phyloP scores from a whole-genome alignment of 2,888 invertebrate genomes.

The Agrotis puta region DNA sequence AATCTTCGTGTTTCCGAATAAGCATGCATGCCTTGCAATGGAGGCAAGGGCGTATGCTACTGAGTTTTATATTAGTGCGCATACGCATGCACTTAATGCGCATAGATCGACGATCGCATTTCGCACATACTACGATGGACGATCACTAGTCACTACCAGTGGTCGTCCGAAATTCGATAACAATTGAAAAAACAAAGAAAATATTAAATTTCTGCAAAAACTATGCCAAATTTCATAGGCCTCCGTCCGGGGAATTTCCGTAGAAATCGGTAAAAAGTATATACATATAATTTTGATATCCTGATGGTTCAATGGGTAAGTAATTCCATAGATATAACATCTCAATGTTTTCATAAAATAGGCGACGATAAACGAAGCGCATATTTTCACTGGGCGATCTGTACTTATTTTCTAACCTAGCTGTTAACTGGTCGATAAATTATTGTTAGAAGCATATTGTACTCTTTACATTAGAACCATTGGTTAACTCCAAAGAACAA shows the following conservation, averaged over 20 bases:
- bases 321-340: background rate
- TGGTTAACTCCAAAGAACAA: constrained; percentile 4
- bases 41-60: background rate
- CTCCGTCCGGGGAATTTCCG: too few species aligned
- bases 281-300: background rate
- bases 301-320: background rate
- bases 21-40: background rate
- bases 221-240: too few species aligned
- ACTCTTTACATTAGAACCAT: constrained; percentile 34
- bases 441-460: constrained; percentile 21
- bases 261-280: too few species aligned
- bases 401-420: constrained; percentile 16
- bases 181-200: too few species aligned
- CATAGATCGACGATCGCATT: too few species aligned
- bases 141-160: too few species aligned
- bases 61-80: background rate
- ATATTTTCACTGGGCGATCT: background rate
- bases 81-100: too few species aligned
- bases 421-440: constrained; percentile 5
- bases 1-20: background rate
- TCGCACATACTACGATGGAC: too few species aligned
- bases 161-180: too few species aligned
- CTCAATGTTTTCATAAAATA: background rate
- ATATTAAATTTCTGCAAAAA: too few species aligned
- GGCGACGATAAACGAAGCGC: background rate